Percentiles rank a stretch among this genome's conserved stretches.
These are phyloP conservation scores for Pelecanoides urinatrix DNA, from an alignment of 2,113 vertebrate genomes.

Conservation along the genomic window DNA sequence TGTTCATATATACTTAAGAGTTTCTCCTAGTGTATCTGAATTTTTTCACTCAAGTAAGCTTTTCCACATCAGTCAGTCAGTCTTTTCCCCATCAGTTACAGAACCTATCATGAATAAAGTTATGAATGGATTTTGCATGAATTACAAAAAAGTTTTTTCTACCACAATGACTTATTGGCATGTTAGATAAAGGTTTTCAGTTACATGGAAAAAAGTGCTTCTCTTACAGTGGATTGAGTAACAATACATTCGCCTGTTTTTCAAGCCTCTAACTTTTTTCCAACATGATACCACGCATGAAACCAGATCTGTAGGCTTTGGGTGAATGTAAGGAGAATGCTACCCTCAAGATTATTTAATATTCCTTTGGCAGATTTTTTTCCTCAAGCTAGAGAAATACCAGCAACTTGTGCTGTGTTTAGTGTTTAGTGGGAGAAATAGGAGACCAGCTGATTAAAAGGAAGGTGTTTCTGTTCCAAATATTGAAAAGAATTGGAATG, in stretches of 20 bases:
- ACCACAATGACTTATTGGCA: neutral
- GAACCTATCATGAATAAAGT: neutral
- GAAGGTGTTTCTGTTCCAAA: neutral
- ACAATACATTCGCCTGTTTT: neutral
- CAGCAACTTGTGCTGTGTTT: neutral
- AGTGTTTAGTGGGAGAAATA: neutral
- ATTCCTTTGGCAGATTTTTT: neutral
- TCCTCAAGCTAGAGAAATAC: neutral
- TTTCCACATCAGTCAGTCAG: neutral
- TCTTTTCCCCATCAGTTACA: neutral
- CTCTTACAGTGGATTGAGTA: neutral
- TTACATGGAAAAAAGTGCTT: neutral
- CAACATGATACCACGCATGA: neutral
- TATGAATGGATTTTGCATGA: neutral
- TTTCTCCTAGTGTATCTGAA: neutral
- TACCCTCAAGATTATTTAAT: neutral
- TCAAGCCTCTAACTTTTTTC: neutral
- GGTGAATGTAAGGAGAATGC: neutral
- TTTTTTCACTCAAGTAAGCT: neutral
- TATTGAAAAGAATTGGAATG: neutral
- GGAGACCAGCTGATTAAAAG: neutral
- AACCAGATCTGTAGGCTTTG: neutral
- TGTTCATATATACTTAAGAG: neutral
- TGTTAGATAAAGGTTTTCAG: neutral
- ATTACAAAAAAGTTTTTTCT: neutral